Percentiles rank a stretch among this genome's conserved stretches.
Conservation (phyloP, 2,113 vertebrate genomes). For the Sula dactylatra region DNA sequence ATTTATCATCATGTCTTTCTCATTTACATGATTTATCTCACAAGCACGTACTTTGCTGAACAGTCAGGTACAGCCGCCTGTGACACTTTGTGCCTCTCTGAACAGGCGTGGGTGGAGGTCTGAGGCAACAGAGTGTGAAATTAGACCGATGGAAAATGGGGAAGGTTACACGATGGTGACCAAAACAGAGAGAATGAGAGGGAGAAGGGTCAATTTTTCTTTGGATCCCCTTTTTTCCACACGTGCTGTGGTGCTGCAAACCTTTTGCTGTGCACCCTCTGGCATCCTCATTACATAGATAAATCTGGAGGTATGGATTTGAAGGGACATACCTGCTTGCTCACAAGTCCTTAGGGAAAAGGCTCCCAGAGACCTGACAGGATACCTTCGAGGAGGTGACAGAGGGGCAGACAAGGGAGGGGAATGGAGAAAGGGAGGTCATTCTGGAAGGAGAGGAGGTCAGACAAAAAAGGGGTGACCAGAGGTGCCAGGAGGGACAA, state of each 20-base stretch:
- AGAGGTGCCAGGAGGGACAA: neutral
- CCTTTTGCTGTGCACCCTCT: neutral
- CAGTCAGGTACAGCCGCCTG: neutral
- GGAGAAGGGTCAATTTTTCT: neutral
- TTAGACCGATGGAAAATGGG: neutral
- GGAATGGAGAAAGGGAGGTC: neutral
- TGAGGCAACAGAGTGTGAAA: neutral
- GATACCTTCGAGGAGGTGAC: rapidly evolving
- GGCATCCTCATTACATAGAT: neutral
- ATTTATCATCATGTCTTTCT: neutral
- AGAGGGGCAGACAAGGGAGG: rapidly evolving
- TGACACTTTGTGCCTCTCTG: neutral
- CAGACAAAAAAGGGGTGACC: neutral
- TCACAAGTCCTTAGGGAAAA: neutral
- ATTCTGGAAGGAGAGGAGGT: neutral
- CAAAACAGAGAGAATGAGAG: too few relatives aligned
- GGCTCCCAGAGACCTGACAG: neutral
- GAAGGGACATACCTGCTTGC: neutral
- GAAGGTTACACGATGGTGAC: neutral
- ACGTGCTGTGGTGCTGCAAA: rapidly evolving
- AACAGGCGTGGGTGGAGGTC: neutral
- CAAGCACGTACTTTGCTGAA: neutral
- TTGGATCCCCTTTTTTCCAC: neutral
- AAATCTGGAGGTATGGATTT: neutral
- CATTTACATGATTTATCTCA: neutral